These are phyloP conservation scores for Mongoloraphidia duomilia DNA, from an alignment of 2,888 invertebrate genomes.

Conservation along the genomic window DNA sequence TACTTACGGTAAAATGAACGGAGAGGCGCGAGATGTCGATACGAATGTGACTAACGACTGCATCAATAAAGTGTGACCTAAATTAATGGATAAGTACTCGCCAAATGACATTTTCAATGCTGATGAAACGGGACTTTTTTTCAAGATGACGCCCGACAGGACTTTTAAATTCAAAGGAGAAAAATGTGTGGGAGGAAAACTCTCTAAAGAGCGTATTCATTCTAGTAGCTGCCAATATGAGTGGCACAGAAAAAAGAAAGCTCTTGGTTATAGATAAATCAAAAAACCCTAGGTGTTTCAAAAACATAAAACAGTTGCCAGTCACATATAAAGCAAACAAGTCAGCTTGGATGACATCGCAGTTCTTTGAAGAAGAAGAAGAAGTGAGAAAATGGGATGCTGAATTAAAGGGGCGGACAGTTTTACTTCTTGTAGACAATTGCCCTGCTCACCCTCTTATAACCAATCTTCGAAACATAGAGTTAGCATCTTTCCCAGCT, in stretches of 20 bases:
- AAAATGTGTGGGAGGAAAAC: slow-evolving; percentile 15
- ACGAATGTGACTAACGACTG: no score
- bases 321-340: slow-evolving; percentile 19
- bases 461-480: slow-evolving; percentile 2
- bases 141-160: slow-evolving; percentile 18
- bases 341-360: slow-evolving; percentile 24
- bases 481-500: not conserved
- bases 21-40: not conserved
- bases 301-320: slow-evolving; percentile 13
- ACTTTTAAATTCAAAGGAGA: slow-evolving; percentile 18
- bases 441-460: slow-evolving; percentile 19
- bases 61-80: no score
- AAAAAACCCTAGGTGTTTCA: slow-evolving; percentile 18
- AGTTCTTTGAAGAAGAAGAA: slow-evolving; percentile 12
- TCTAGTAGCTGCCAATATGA: slow-evolving; percentile 16
- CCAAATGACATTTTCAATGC: slow-evolving; percentile 13
- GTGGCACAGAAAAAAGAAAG: slow-evolving; percentile 16
- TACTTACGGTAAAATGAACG: slow-evolving; percentile 6
- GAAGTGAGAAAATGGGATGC: slow-evolving; percentile 17
- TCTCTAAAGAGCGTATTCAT: slow-evolving; percentile 17
- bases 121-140: slow-evolving; percentile 19
- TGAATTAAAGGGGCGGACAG: slow-evolving; percentile 17
- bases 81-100: not conserved
- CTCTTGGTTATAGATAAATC: slow-evolving; percentile 17
- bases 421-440: slow-evolving; percentile 21